These are phyloP conservation scores for Camptogramma bilineatum DNA, from an alignment of 2,888 invertebrate species.

Conservation along the genomic window DNA sequence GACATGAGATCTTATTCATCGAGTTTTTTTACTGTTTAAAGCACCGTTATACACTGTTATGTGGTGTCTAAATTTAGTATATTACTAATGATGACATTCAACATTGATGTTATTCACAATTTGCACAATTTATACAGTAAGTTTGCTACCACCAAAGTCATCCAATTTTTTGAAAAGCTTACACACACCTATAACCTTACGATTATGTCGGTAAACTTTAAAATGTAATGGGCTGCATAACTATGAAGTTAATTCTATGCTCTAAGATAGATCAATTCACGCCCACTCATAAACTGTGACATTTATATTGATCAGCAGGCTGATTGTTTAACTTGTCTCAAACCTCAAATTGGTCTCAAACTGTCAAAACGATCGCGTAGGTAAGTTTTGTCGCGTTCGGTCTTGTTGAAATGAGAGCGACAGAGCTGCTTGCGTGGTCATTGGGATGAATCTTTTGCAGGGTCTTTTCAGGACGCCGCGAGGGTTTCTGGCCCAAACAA, in stretches of 20 bases:
- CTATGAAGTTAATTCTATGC: conserved; percentile 9
- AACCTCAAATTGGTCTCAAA: no score
- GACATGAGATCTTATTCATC: neutral
- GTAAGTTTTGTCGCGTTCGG: no score
- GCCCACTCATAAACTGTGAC: conserved; percentile 6
- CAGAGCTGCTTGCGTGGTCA: no score
- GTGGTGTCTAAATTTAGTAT: conserved; percentile 59
- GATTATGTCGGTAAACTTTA: conserved; percentile 4
- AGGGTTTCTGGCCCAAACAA: no score
- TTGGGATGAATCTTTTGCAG: no score
- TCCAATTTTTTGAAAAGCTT: conserved; percentile 27
- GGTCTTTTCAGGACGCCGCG: no score
- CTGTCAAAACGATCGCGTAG: no score
- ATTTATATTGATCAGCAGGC: no score
- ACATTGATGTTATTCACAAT: conserved; percentile 55
- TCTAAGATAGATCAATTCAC: neutral
- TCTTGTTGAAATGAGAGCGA: no score
- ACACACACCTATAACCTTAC: conserved; percentile 25
- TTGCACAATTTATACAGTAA: conserved; percentile 42
- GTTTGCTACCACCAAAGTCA: conserved; percentile 38
- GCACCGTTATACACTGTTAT: conserved; percentile 48
- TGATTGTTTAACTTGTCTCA: no score
- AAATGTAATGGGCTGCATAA: conserved; percentile 2
- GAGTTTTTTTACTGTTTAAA: conserved; percentile 48
- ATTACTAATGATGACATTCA: conserved; percentile 59